Conservation (phyloP, 2,888 invertebrate species). For the Thereva nobilitata region DNA sequence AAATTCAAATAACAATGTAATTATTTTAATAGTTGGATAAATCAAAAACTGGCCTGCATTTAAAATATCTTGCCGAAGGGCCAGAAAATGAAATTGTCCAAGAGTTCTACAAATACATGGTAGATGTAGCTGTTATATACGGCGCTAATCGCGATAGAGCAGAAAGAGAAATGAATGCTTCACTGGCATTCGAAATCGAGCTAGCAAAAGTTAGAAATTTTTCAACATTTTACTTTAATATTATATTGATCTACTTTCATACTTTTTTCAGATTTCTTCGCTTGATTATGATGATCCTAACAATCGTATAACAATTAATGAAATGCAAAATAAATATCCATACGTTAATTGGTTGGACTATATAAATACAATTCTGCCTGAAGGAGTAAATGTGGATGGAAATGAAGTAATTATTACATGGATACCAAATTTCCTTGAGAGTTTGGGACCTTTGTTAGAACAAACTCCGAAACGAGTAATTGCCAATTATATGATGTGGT, state of each 20-base stretch:
- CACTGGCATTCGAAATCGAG: constrained; percentile 80
- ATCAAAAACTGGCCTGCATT: constrained; percentile 77
- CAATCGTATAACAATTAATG: constrained; percentile 79
- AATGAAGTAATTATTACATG: constrained; percentile 78
- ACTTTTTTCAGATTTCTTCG: constrained; percentile 68
- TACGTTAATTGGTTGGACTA: constrained; percentile 63
- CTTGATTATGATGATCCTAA: constrained; percentile 87
- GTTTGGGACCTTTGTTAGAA: constrained; percentile 65
- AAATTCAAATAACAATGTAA: too few relatives aligned
- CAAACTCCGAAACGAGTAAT: constrained; percentile 53
- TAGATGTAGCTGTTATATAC: constrained; percentile 77
- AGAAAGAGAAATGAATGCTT: constrained; percentile 69
- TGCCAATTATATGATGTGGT: constrained; percentile 88
- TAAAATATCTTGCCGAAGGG: too few relatives aligned
- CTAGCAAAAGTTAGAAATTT: constrained; percentile 77
- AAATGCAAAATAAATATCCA: constrained; percentile 72
- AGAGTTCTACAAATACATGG: constrained; percentile 80
- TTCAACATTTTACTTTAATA: background rate
- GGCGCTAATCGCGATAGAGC: constrained; percentile 73
- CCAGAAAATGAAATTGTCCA: constrained; percentile 75
- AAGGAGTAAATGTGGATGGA: constrained; percentile 62
- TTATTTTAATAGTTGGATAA: constrained; percentile 72
- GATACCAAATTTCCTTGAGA: constrained; percentile 74
- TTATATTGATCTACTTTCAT: background rate
- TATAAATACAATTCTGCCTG: constrained; percentile 73